A percentile compares a stretch with the other conserved stretches of the same genome.
Conservation (phyloP, 2,797 vertebrate species). For the Okamejei kenojei region DNA sequence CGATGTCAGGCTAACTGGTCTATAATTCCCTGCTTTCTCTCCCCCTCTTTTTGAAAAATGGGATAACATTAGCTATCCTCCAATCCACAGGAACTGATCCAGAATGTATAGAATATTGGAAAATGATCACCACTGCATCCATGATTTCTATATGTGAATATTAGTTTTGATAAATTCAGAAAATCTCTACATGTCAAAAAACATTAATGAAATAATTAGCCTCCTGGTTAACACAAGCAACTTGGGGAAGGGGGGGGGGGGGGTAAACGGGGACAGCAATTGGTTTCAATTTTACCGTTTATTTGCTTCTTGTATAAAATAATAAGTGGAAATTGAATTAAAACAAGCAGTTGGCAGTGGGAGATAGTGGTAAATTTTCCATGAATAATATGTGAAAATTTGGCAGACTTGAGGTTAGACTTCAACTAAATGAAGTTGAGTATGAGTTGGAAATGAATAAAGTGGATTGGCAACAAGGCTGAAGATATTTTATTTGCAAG, state of each 20-base stretch:
- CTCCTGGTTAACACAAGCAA: neutral
- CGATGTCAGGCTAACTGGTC: too few relatives aligned
- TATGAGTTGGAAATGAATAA: neutral
- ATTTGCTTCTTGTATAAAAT: too few relatives aligned
- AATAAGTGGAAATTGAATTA: too few relatives aligned
- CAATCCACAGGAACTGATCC: too few relatives aligned
- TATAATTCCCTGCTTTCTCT: too few relatives aligned
- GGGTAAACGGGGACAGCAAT: neutral
- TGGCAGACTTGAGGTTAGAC: neutral
- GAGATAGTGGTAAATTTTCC: neutral
- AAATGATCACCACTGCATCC: too few relatives aligned
- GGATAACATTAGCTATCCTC: too few relatives aligned
- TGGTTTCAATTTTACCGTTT: too few relatives aligned
- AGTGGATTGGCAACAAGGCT: neutral
- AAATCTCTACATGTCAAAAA: neutral
- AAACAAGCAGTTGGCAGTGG: neutral
- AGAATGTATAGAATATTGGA: too few relatives aligned
- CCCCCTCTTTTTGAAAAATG: too few relatives aligned
- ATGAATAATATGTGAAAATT: neutral
- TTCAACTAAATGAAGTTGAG: neutral
- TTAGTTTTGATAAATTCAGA: neutral
- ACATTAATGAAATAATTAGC: neutral
- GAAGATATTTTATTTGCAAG: neutral
- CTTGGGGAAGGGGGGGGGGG: neutral
- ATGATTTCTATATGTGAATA: neutral